Percentiles rank a stretch among this genome's conserved stretches.
Conservation (phyloP, 2,797 vertebrate species). For the Rhodeus uyekii region DNA sequence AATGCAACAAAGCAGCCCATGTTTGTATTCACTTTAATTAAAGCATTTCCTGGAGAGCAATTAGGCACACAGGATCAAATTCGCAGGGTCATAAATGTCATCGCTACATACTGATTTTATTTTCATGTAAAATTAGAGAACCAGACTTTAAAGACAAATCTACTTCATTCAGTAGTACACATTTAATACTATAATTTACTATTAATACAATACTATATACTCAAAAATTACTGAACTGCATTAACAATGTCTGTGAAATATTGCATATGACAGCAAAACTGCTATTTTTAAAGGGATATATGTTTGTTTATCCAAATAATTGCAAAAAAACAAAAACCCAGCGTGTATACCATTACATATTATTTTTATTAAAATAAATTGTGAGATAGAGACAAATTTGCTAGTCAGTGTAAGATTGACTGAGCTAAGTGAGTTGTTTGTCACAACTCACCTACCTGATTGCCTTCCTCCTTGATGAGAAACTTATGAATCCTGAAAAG, state of each 20-base stretch:
- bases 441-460: too few relatives aligned
- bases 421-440: constrained; percentile 14
- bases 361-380: background rate
- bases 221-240: too few relatives aligned
- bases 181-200: background rate
- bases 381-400: background rate
- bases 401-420: constrained; percentile 7
- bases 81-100: constrained; percentile 17
- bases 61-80: background rate
- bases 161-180: background rate
- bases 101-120: background rate
- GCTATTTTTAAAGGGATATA: background rate
- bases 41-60: constrained; percentile 23
- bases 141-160: background rate
- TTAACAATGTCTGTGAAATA: background rate
- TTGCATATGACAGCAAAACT: background rate
- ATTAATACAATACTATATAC: too few relatives aligned
- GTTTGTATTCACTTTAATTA: constrained; percentile 19
- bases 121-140: background rate
- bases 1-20: background rate
- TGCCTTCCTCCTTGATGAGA: constrained; percentile 42
- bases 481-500: constrained; percentile 41
- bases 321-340: too few relatives aligned
- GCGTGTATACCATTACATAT: background rate
- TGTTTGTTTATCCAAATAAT: too few relatives aligned